phyloP scores from a whole-genome alignment of 2,113 vertebrate genomes.

The Brienomyrus longianalis region DNA sequence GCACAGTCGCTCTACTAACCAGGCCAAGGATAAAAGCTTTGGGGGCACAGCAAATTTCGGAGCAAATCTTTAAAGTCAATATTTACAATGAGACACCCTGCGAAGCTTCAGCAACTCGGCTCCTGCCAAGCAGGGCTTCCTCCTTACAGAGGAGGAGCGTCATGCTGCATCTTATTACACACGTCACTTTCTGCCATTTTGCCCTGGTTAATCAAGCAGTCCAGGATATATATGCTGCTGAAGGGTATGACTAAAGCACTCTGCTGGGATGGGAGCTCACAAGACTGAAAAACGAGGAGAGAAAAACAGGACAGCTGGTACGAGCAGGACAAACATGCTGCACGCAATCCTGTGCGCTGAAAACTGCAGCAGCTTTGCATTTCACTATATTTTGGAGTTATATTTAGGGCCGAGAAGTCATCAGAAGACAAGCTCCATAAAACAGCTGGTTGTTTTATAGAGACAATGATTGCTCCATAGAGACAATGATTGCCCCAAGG shows the following conservation, averaged over 20 bases:
- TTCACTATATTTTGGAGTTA: neutral
- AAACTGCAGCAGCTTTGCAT: neutral
- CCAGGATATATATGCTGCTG: neutral
- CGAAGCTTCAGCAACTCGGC: neutral
- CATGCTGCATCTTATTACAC: neutral
- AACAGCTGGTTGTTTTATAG: neutral
- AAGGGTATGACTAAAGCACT: neutral
- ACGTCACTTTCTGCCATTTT: neutral
- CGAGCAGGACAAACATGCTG: neutral
- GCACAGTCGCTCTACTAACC: neutral
- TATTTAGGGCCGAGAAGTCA: neutral
- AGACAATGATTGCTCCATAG: neutral
- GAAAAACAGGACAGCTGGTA: neutral
- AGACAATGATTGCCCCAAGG: neutral
- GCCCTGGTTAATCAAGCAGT: neutral
- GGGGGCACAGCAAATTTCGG: neutral
- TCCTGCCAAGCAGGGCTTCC: neutral
- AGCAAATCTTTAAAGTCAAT: neutral
- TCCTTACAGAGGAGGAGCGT: neutral
- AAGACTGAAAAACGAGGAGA: neutral
- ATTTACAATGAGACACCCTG: neutral
- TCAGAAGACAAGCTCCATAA: neutral
- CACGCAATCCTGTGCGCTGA: neutral
- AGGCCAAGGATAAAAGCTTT: neutral
- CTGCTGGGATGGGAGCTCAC: neutral